A percentile compares a stretch with the other conserved stretches of the same genome.
Conservation (phyloP, 2,113 vertebrate species). For the Pelecanus crispus region DNA sequence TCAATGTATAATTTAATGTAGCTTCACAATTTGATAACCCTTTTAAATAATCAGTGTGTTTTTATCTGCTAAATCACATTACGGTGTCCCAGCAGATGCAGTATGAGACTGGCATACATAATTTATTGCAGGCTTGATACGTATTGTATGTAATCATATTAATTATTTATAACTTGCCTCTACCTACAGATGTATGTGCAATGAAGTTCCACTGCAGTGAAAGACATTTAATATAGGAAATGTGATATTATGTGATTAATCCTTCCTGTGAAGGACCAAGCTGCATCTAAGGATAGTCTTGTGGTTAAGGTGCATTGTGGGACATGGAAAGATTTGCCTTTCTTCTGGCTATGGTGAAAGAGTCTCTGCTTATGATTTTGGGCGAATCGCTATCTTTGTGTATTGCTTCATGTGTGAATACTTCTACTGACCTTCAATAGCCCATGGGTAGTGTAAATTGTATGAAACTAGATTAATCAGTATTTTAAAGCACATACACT, state of each 20-base stretch:
- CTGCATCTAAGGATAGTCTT: neutral
- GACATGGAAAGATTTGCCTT: neutral
- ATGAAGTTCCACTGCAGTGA: conserved; percentile 7
- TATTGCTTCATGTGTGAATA: neutral
- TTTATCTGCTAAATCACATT: conserved; percentile 63
- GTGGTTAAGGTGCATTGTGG: neutral
- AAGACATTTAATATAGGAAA: conserved; percentile 16
- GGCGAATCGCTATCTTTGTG: neutral
- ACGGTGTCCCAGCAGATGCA: neutral
- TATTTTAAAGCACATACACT: neutral
- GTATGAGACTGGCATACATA: conserved; percentile 6
- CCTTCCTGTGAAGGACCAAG: neutral
- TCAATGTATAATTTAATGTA: conserved; percentile 31
- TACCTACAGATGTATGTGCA: conserved; percentile 5
- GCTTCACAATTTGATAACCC: conserved; percentile 50
- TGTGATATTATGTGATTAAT: neutral
- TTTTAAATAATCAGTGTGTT: conserved; percentile 41
- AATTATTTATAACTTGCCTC: conserved; percentile 47
- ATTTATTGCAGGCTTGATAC: conserved; percentile 32
- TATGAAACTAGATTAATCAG: neutral
- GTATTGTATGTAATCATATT: conserved; percentile 31
- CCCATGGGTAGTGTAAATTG: neutral
- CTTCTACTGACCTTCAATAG: neutral
- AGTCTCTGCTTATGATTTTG: neutral
- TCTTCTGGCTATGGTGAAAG: neutral